Evolutionary conservation across 2,113 vertebrate species (phyloP).

Genomic region (Tragelaphus strepsiceros): DNA sequence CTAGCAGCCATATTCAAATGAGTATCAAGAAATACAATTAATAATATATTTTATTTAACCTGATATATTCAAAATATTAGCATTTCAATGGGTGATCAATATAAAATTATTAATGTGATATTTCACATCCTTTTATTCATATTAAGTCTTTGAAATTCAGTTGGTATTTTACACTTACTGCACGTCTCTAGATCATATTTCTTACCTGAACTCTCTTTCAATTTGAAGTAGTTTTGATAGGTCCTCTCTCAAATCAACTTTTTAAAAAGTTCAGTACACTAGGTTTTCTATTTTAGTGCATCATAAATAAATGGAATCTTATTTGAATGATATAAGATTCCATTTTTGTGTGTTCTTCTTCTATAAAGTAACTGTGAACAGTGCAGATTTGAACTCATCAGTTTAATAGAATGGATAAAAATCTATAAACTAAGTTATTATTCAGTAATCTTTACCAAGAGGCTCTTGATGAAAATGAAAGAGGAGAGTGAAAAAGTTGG

Average conservation of each 20-base stretch:
- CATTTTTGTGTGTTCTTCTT: neutral
- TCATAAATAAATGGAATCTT: neutral
- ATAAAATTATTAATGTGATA: neutral
- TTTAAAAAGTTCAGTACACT: neutral
- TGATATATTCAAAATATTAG: neutral
- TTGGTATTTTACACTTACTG: neutral
- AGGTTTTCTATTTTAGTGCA: neutral
- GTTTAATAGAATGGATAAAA: neutral
- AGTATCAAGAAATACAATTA: neutral
- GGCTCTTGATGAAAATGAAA: neutral
- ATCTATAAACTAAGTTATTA: neutral
- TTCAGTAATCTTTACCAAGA: neutral
- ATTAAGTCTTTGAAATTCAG: neutral
- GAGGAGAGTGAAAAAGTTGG: neutral
- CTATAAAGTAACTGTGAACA: neutral
- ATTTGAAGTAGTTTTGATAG: neutral
- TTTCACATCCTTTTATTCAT: neutral
- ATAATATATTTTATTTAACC: neutral
- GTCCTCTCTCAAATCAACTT: neutral
- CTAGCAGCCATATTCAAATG: neutral
- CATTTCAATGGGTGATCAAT: neutral
- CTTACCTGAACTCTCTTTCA: neutral
- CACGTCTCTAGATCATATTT: neutral
- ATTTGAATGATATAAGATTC: neutral
- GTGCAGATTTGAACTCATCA: neutral